A percentile compares a stretch with the other conserved stretches of the same genome.
phyloP scores from a whole-genome alignment of 2,888 invertebrate genomes.

The Girardia tigrina region DNA sequence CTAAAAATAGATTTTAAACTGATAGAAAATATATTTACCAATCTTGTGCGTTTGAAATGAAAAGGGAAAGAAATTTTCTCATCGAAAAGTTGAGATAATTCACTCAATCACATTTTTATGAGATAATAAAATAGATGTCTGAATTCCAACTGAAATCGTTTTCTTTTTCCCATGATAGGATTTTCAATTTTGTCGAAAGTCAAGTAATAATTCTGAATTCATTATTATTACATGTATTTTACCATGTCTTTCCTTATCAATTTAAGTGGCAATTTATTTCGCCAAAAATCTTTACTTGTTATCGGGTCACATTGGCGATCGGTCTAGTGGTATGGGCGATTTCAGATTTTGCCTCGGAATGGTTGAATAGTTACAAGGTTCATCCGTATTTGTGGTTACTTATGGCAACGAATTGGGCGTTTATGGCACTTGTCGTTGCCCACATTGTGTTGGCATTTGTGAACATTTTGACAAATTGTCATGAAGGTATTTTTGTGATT shows the following conservation, averaged over 20 bases:
- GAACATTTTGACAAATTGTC: constrained; percentile 11
- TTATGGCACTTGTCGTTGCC: background rate
- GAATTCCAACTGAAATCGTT: constrained; percentile 7
- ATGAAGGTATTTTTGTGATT: no score
- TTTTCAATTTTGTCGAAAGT: constrained; percentile 15
- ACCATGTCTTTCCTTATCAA: no score
- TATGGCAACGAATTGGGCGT: constrained; percentile 11
- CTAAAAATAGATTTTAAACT: background rate
- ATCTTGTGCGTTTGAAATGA: background rate
- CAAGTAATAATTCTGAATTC: no score
- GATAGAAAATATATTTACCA: background rate
- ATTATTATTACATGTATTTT: no score
- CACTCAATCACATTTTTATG: background rate
- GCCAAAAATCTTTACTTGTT: background rate
- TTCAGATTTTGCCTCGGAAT: constrained; percentile 13
- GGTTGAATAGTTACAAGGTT: background rate
- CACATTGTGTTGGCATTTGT: constrained; percentile 6
- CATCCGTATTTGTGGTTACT: constrained; percentile 2
- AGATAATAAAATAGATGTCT: background rate
- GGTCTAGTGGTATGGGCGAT: background rate
- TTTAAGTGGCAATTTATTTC: background rate
- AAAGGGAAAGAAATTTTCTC: constrained; percentile 9
- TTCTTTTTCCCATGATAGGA: background rate
- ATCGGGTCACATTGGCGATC: constrained; percentile 1
- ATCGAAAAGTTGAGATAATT: background rate